Evolutionary conservation across 2,888 invertebrate genomes (phyloP).

Genomic region (Spisula subtruncata): DNA sequence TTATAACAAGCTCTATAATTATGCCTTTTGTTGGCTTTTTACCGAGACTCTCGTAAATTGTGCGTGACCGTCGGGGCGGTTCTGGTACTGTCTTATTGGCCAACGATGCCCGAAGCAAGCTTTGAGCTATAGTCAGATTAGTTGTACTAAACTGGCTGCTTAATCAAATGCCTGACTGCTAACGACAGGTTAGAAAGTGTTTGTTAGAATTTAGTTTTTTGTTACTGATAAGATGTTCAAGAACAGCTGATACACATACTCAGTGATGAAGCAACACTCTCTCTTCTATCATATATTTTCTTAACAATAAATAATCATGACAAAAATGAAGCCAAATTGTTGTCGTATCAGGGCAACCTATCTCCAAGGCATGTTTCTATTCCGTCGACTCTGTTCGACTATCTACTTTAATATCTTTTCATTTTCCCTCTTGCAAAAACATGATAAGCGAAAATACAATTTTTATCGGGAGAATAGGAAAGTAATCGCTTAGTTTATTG

Average conservation of each 20-base stretch:
- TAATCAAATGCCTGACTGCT: too few relatives aligned
- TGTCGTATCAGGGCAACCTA: slow-evolving; percentile 36
- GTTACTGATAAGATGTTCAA: neutral
- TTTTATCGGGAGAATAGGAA: slow-evolving; percentile 64
- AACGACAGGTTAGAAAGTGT: neutral
- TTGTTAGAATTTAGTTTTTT: neutral
- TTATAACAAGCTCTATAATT: too few relatives aligned
- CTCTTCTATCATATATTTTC: neutral
- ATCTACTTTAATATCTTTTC: slow-evolving; percentile 60
- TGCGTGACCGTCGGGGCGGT: too few relatives aligned
- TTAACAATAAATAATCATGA: slow-evolving; percentile 31
- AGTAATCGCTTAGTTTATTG: slow-evolving; percentile 64
- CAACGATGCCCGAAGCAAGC: too few relatives aligned
- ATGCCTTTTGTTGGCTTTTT: too few relatives aligned
- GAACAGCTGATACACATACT: neutral
- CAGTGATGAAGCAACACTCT: neutral
- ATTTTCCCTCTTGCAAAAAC: slow-evolving; percentile 67
- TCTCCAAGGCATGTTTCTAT: slow-evolving; percentile 41
- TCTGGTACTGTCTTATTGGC: too few relatives aligned
- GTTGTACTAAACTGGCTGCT: too few relatives aligned
- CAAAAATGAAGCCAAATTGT: slow-evolving; percentile 33
- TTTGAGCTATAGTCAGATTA: too few relatives aligned
- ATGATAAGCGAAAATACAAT: slow-evolving; percentile 65
- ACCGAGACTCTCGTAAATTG: too few relatives aligned
- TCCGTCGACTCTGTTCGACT: slow-evolving; percentile 45